Conservation (phyloP, 2,797 vertebrate species). For the Xiphophorus birchmanni region DNA sequence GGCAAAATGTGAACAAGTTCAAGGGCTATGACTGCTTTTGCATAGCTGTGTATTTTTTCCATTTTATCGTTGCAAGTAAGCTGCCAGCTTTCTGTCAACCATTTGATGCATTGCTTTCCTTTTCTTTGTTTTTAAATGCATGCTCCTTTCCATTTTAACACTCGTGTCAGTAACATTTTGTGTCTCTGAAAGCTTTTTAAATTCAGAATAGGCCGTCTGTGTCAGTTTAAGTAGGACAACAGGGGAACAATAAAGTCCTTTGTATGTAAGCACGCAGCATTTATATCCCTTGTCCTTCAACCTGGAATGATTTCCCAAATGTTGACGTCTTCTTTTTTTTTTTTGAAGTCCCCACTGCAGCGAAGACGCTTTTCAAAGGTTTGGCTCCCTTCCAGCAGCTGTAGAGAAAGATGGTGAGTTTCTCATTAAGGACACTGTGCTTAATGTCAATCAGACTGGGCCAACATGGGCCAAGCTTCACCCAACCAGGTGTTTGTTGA, state of each 20-base stretch:
- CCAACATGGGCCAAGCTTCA: background rate
- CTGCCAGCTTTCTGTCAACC: background rate
- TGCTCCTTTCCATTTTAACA: background rate
- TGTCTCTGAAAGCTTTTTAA: background rate
- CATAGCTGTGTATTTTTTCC: background rate
- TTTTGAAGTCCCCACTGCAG: background rate
- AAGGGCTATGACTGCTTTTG: background rate
- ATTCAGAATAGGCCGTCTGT: background rate
- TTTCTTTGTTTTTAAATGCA: background rate
- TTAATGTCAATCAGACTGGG: slow-evolving; percentile 13
- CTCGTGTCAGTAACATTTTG: background rate
- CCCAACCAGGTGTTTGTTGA: background rate
- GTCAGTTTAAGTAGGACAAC: slow-evolving; percentile 7
- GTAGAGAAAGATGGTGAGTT: slow-evolving; percentile 4
- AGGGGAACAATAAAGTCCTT: background rate
- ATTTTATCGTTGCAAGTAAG: background rate
- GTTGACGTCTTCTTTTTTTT: background rate
- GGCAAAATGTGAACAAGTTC: background rate
- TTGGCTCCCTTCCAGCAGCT: background rate
- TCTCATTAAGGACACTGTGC: background rate
- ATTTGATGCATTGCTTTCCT: background rate
- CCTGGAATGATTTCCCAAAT: background rate
- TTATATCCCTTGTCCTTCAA: background rate
- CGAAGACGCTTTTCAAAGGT: background rate
- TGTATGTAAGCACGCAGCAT: background rate